Base-by-base conservation (phyloP, 2,888 invertebrate species). In the Ormia ochracea region DNA sequence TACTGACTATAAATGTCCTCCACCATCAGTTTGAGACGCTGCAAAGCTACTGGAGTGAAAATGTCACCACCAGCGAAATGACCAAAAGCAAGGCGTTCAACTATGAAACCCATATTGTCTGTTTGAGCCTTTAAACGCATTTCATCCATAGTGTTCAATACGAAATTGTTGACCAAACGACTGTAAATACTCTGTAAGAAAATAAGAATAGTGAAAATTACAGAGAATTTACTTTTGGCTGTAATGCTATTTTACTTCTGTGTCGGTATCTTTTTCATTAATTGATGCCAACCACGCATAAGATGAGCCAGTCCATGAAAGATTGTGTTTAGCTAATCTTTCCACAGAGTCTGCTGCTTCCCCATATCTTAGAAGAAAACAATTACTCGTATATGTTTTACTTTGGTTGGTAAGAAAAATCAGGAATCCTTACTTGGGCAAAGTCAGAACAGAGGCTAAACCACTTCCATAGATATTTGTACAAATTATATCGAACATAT, bases 1-100 rank as follows among this genome's bases (percentile, higher is more conserved):
- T 92, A 91, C 82, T 93, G 92, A 87, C 91, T 93, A 84, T 93
- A 94, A 65, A 94, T 91, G 84, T 94, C 92, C 83, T 94, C 92
- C 14, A 90, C 83, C 93, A 94, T 93, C 4, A 93, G 84, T 77
- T 92, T 92, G 54, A 92, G 89, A 56, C 92, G 90, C 19, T 89
- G 83, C 12, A 93, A 90, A 0, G 92, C 91, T 72, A 92, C 91
- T 82, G 91, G 90, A 0, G 92, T 91, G 81, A 94, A 90, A 17
- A 45, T 72, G 7, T 78, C 52, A 12, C 65, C 65, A n/a, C 72
- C 65, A 14, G 59, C 72, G 52, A 72, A 78, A 10, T 78, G 72
- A 2, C 77, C 77, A 28, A 83, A 93, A n/a, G 92, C 92, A 82
- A 94, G 84, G 61, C 93, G 91, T 88, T 94, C 94, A 26, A 93